Evolutionary conservation across 2,797 vertebrate species (phyloP), one percentile per base, ranked within the genome.

Genomic region (Furcifer pardalis): DNA sequence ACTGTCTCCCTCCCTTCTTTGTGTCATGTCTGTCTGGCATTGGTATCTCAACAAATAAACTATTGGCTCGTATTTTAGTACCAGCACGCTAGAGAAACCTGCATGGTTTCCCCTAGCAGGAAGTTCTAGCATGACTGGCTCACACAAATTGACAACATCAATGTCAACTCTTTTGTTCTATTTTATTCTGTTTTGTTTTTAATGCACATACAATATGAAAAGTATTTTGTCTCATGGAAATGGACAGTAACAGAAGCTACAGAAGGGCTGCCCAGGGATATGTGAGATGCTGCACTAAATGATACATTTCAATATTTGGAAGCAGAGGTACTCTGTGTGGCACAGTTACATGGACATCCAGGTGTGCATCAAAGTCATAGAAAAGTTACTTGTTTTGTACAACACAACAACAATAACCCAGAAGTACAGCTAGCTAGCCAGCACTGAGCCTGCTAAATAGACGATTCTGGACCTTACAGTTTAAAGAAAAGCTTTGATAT

Each of bases 31-130:
- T 77, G 42, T n/a, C n/a, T 46, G 19, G 37, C 27, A 7, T 40
- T 19, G 30, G 35, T 30, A 37, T 27, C 4, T 0, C 60, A 15
- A 73, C 30, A 62, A 15, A 35, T 17, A 60, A 27, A 37, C 7
- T n/a, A 40, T 60, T 81, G 40, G 7, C 27, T 77, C 40, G 35
- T 40, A 37, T 86, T 25, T 81, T 62, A 66, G 56, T 56, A 86
- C 17, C 63, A 77, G 69, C 17, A n/a, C n/a, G n/a, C n/a, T n/a
- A n/a, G n/a, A n/a, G n/a, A n/a, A n/a, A n/a, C 62, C 30, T 52
- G 19, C 35, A 25, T 35, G 8, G 37, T 40, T 65, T 56, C 60
- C 4, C 52, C 65, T n/a, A 49, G 52, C 77, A 66, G 7, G 9
- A 56, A 10, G 42, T 49, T 63, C 42, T 63, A 7, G 32, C 40